These are phyloP conservation scores for Sorex fumeus DNA, from an alignment of 2,113 vertebrate genomes.

Conservation along the genomic window DNA sequence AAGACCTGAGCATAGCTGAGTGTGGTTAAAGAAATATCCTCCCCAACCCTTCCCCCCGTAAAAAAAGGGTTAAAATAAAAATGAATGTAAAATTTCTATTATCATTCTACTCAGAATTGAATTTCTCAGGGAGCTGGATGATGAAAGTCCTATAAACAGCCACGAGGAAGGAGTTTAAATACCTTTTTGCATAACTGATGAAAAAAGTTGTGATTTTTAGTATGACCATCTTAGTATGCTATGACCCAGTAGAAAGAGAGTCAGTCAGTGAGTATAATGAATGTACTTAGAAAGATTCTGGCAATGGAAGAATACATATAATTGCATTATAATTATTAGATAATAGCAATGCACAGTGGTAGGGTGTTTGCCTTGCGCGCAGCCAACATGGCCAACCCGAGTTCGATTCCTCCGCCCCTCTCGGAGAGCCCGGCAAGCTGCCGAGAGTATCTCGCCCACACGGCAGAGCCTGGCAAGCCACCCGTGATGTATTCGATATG, in stretches of 20 bases:
- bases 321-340: constrained; percentile 26
- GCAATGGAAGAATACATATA: background rate
- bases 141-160: background rate
- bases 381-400: too few species aligned
- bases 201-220: constrained; percentile 51
- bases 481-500: too few species aligned
- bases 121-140: background rate
- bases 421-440: too few species aligned
- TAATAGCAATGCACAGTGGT: background rate
- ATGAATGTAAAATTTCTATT: background rate
- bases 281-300: background rate
- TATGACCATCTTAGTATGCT: background rate
- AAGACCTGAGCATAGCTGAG: too few species aligned
- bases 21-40: too few species aligned
- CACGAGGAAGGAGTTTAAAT: background rate
- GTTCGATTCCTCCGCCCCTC: too few species aligned
- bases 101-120: background rate
- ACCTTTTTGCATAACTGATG: constrained; percentile 11
- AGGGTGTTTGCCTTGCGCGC: too few species aligned
- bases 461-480: too few species aligned
- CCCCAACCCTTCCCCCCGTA: too few species aligned
- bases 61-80: background rate
- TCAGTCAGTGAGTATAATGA: background rate
- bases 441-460: too few species aligned
- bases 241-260: constrained; percentile 25